Base-by-base conservation (phyloP, 1,140 invertebrate genomes). In the Diabrotica undecimpunctata region DNA sequence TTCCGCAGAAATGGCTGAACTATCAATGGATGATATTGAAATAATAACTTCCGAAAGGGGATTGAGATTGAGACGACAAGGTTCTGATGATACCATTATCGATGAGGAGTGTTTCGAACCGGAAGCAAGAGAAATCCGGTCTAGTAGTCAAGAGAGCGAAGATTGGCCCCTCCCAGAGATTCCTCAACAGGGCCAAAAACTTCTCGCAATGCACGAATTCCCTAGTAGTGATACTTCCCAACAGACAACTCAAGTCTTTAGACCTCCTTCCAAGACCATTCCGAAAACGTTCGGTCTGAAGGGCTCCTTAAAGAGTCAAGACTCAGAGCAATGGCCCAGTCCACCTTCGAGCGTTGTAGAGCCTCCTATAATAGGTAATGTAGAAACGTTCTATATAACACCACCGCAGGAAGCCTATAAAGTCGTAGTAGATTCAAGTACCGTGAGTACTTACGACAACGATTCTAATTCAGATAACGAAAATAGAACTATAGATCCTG, bases 311-410 rank as follows among this genome's bases (percentile, higher is more conserved):
- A 78, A 81, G 59, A 74, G 81, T 37, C 84, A 86, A 71, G 85
- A 87, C 63, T 88, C 88, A 5, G 88, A 92, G 68, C 86, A 88
- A 66, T 90, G 90, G 88, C 90, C 89, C 4, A 90, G 90, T 10
- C 88, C 90, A 1, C 88, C 90, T 2, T 88, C 88, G 10, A 90
- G 87, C 56, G 83, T 88, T 13, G 76, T 88, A 35, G 82, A 82
- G 36, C 83, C 85, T 5, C 81, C 81, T 36, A 79, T 88, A 10
- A 84, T 91, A n/a, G 89, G 89, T 74, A 89, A 90, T 74, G 87
- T 94, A n/a, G 88, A 93, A 79, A 91, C 91, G 36, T 92, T 90
- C 76, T 93, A 91, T 69, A 87, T 91, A 80, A 90, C 88, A 66
- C 88, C 90, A 74, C 87, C 85, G 0, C 74, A 79, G 66, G 84